Conservation (phyloP, 2,888 invertebrate genomes). For the Lithophane ornitopus region DNA sequence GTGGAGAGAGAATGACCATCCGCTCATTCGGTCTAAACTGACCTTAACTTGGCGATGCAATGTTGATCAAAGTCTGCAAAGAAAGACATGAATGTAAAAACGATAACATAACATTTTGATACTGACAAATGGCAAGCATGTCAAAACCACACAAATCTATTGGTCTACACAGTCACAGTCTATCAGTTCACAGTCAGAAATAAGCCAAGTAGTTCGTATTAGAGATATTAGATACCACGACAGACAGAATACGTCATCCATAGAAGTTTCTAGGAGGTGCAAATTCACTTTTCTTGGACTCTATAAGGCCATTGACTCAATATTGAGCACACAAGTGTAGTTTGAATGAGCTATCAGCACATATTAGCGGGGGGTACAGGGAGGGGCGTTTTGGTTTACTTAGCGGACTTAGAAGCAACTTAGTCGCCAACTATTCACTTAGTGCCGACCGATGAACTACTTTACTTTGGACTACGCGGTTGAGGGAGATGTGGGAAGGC, state of each 20-base stretch:
- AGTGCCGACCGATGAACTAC: conserved; percentile 71
- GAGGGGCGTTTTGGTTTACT: conserved; percentile 62
- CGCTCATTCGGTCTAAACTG: background rate
- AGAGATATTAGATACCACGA: background rate
- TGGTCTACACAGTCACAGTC: background rate
- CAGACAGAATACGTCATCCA: background rate
- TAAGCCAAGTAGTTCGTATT: background rate
- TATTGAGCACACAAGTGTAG: conserved; percentile 28
- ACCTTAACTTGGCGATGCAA: background rate
- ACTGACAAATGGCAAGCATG: background rate
- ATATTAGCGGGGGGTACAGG: conserved; percentile 41
- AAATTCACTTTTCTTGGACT: conserved; percentile 11
- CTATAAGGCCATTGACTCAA: background rate
- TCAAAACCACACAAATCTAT: background rate
- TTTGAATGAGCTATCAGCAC: conserved; percentile 47
- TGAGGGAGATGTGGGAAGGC: background rate
- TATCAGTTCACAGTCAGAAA: background rate
- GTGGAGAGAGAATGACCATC: too few species aligned
- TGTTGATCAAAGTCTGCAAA: background rate
- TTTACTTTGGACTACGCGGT: conserved; percentile 65
- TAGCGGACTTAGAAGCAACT: conserved; percentile 68
- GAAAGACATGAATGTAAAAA: background rate
- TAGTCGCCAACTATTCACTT: conserved; percentile 76
- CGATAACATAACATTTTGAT: background rate
- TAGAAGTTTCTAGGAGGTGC: background rate